Evolutionary conservation across 1,140 invertebrate species (phyloP), one percentile per base, ranked within the genome.

Genomic region (Drosophila equinoxialis): DNA sequence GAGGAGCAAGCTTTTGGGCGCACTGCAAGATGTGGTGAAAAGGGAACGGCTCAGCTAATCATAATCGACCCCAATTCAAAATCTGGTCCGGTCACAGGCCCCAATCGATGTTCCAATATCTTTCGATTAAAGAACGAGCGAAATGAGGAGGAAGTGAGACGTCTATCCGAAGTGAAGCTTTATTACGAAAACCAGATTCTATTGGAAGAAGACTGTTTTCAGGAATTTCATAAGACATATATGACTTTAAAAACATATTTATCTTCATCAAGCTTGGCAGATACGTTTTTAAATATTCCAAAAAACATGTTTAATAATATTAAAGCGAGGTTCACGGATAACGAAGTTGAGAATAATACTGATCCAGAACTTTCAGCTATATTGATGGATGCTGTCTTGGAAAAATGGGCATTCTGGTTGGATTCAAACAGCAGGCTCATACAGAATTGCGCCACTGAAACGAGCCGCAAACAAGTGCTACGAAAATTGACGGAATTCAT

Each of bases 321-420:
- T 23, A 23, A 23, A 23, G 2, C 20, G 20, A 1, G 2, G 0
- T 23, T 23, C 20, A 23, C 20, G 1, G 20, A 23, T 23, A 23
- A 23, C 20, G 20, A 23, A 23, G 20, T 23, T 23, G 20, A 23
- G 20, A 23, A 23, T 2, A 23, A 2, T 23, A 23, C 20, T 23
- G 20, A 42, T 14, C 11, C 57, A 1, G 23, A 26, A n/a, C 11
- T 42, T 7, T 13, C 11, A 14, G n/a, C 54, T 3, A 58, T 66
- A 17, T 11, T 66, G 10, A 4, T 66, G 8, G 20, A 45, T 7
- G 39, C 51, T 4, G 26, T 35, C 39, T 10, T 66, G 3, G 65
- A 66, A 6, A 42, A n/a, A 13, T 66, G 65, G 65, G 37, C 65
- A 23, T 66, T 66, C 17, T 66, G 65, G 65, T 42, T 66, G 14